A percentile compares a stretch with the other conserved stretches of the same genome.
Conservation (phyloP, 2,797 vertebrate genomes). For the Varecia variegata region DNA sequence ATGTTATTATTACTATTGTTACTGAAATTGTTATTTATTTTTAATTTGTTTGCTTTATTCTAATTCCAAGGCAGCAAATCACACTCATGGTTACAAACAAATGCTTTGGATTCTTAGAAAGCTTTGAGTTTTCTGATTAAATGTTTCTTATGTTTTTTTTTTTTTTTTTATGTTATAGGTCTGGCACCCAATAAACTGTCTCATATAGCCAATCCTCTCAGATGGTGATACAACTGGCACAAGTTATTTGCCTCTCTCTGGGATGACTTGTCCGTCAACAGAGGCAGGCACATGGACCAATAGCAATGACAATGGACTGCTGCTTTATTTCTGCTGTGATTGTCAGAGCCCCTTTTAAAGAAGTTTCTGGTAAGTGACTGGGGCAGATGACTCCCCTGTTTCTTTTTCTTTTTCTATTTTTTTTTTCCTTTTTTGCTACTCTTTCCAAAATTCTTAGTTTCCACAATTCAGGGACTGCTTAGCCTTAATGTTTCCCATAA, state of each 20-base stretch:
- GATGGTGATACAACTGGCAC: neutral
- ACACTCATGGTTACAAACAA: neutral
- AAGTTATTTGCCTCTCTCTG: neutral
- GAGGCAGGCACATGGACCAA: neutral
- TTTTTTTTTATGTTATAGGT: neutral
- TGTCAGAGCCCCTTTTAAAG: neutral
- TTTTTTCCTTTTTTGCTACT: neutral
- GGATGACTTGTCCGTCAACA: neutral
- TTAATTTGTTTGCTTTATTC: neutral
- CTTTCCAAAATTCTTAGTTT: neutral
- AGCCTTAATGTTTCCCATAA: neutral
- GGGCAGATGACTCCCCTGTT: neutral
- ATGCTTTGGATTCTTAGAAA: neutral
- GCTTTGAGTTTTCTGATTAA: neutral
- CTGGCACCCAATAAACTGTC: neutral
- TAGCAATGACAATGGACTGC: neutral
- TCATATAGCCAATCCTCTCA: neutral
- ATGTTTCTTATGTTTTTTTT: neutral
- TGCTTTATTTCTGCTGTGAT: neutral
- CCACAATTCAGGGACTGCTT: neutral
- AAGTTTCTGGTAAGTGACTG: neutral
- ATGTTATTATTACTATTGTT: neutral
- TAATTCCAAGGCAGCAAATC: neutral
- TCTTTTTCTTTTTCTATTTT: neutral
- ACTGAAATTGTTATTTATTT: neutral